phyloP scores from a whole-genome alignment of 2,888 invertebrate species.

The Athetis lepigone region DNA sequence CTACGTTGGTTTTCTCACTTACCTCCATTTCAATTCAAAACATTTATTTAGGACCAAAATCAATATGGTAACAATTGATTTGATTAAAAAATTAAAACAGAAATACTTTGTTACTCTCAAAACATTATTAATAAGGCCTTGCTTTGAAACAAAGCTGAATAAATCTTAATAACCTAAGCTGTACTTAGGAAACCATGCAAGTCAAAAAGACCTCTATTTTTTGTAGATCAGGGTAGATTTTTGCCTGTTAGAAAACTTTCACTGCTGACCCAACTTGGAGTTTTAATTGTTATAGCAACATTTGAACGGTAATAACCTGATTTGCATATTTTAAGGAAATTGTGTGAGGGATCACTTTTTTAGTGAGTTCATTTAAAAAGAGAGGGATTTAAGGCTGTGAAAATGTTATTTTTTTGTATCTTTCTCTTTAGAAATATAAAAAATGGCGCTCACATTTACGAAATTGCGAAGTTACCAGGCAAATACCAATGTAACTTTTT shows the following conservation, averaged over 20 bases:
- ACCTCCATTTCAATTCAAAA: too few species aligned
- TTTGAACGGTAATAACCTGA: slow-evolving; percentile 45
- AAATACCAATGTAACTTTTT: too few species aligned
- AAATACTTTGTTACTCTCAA: slow-evolving; percentile 16
- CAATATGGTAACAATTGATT: not conserved
- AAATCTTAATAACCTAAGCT: slow-evolving; percentile 51
- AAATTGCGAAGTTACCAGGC: too few species aligned
- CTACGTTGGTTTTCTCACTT: too few species aligned
- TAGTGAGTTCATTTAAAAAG: slow-evolving; percentile 18
- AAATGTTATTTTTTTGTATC: not conserved
- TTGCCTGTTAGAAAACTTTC: slow-evolving; percentile 1
- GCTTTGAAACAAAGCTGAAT: slow-evolving; percentile 38
- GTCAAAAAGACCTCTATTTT: slow-evolving; percentile 12
- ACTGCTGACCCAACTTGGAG: slow-evolving; percentile 19
- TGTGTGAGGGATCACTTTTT: slow-evolving; percentile 31
- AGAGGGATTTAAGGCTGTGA: not conserved
- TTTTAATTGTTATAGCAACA: slow-evolving; percentile 39
- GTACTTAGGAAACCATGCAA: slow-evolving; percentile 11
- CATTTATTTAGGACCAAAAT: slow-evolving; percentile 14
- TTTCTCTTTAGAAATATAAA: not conserved
- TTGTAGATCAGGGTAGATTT: not conserved
- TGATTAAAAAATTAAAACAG: slow-evolving; percentile 20
- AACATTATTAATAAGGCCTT: slow-evolving; percentile 38
- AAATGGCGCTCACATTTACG: too few species aligned
- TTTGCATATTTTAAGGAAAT: slow-evolving; percentile 50